These are phyloP conservation scores for Synergus umbraculus DNA, from an alignment of 2,888 invertebrate species.

Conservation along the genomic window DNA sequence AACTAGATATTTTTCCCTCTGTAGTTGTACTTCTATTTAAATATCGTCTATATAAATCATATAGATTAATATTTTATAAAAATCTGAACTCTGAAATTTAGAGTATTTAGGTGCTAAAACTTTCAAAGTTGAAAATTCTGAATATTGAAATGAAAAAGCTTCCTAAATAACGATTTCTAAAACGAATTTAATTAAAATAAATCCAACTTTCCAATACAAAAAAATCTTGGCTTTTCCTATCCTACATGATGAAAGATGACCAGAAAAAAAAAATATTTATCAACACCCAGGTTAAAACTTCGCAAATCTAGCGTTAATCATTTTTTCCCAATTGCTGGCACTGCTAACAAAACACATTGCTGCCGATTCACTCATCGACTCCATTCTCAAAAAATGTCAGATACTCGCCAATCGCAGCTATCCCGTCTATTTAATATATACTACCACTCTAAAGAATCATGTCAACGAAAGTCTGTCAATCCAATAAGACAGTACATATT, in stretches of 20 bases:
- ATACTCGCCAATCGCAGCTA: conserved; percentile 33
- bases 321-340: conserved; percentile 32
- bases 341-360: conserved; percentile 13
- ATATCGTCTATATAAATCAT: too few species aligned
- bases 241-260: background rate
- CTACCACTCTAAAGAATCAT: conserved; percentile 40
- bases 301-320: conserved; percentile 19
- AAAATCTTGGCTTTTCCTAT: background rate
- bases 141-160: too few species aligned
- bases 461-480: conserved; percentile 37
- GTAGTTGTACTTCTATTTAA: too few species aligned
- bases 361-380: conserved; percentile 35
- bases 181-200: background rate
- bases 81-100: too few species aligned
- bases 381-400: conserved; percentile 10
- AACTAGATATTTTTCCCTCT: too few species aligned
- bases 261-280: conserved; percentile 12
- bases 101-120: too few species aligned
- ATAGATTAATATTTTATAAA: too few species aligned
- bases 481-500: conserved; percentile 29
- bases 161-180: background rate
- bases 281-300: conserved; percentile 20
- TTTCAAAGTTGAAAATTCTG: too few species aligned
- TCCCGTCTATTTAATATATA: conserved; percentile 38
- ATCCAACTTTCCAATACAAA: background rate